phyloP scores from a whole-genome alignment of 2,888 invertebrate genomes.

The Syrphus vitripennis region DNA sequence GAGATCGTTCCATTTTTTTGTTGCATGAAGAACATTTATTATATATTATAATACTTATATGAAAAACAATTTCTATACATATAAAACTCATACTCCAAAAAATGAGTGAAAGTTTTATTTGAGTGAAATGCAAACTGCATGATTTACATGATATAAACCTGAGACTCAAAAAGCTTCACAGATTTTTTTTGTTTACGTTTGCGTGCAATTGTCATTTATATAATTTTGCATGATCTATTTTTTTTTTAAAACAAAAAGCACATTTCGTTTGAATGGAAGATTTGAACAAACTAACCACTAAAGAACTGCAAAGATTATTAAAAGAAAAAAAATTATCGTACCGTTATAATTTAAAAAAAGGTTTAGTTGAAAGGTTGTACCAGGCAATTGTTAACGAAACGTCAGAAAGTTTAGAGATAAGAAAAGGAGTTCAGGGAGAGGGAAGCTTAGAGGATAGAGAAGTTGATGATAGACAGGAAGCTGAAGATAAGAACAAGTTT shows the following conservation, averaged over 20 bases:
- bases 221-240: not conserved
- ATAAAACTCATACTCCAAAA: not conserved
- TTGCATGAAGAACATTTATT: too few relatives aligned
- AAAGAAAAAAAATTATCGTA: not conserved
- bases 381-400: not conserved
- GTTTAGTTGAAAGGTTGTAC: constrained; percentile 14
- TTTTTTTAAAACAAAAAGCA: not conserved
- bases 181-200: not conserved
- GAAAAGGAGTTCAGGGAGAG: not conserved
- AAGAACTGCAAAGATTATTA: not conserved
- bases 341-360: constrained; percentile 3
- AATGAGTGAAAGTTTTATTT: not conserved
- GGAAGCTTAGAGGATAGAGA: not conserved
- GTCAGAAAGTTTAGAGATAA: not conserved
- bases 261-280: constrained; percentile 1
- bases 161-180: not conserved
- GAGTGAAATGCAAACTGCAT: not conserved
- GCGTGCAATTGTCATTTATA: not conserved
- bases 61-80: not conserved
- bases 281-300: not conserved
- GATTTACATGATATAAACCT: not conserved
- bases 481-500: too few relatives aligned
- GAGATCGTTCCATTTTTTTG: too few relatives aligned
- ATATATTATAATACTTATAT: not conserved
- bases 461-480: too few relatives aligned